Conservation (phyloP, 2,113 vertebrate genomes). For the Struthidea cinerea region DNA sequence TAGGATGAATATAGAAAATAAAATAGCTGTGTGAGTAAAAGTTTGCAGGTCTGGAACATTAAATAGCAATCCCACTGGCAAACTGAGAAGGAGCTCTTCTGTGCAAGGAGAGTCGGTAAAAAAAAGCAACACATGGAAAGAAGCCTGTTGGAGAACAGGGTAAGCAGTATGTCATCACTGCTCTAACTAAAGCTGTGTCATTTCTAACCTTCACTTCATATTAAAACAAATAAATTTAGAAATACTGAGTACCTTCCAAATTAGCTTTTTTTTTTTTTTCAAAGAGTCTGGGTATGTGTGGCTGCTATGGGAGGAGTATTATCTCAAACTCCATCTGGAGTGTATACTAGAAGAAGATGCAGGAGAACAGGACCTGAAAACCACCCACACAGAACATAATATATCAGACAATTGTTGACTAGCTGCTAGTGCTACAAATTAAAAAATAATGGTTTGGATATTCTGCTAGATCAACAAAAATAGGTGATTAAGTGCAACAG, state of each 20-base stretch:
- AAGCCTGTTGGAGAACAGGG: neutral
- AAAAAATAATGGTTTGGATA: neutral
- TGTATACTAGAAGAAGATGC: neutral
- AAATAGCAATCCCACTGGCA: neutral
- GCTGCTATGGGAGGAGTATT: neutral
- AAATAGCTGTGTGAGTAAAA: neutral
- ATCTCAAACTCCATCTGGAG: neutral
- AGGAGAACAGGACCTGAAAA: neutral
- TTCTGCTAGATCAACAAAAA: neutral
- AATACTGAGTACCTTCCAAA: neutral
- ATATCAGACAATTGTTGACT: neutral
- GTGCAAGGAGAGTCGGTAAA: neutral
- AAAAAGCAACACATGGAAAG: neutral
- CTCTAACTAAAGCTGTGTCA: conserved; percentile 15
- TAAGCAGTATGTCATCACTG: neutral
- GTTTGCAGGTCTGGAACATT: neutral
- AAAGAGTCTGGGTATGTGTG: neutral
- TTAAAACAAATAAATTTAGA: conserved; percentile 18
- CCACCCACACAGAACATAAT: neutral
- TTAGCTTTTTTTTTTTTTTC: neutral
- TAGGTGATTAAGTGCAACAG: neutral
- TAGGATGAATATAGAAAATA: neutral
- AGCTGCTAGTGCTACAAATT: neutral
- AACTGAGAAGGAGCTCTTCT: neutral
- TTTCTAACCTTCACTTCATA: conserved; percentile 19